Evolutionary conservation across 1,140 invertebrate genomes (phyloP).

Genomic region (Matsumurasca onukii): DNA sequence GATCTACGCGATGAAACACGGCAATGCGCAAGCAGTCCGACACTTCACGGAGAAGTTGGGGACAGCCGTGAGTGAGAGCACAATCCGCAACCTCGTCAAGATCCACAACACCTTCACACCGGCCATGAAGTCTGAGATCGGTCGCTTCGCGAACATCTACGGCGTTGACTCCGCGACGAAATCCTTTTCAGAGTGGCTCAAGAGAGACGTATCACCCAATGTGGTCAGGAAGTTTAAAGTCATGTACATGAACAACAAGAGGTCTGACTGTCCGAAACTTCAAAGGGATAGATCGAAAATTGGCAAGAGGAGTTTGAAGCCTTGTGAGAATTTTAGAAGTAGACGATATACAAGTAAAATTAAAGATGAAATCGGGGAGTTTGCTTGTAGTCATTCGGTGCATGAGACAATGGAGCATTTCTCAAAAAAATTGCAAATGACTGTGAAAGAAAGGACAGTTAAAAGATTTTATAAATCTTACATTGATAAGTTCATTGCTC

Average conservation of each 20-base stretch:
- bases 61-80: conserved; percentile 46
- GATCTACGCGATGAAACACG: conserved; percentile 44
- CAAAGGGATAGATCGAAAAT: conserved; percentile 17
- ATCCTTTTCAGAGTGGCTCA: conserved; percentile 44
- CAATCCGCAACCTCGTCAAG: conserved; percentile 48
- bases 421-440: conserved; percentile 44
- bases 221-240: conserved; percentile 47
- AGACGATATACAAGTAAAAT: conserved; percentile 41
- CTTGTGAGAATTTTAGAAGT: conserved; percentile 26
- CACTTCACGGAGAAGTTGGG: conserved; percentile 46
- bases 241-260: conserved; percentile 40
- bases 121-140: conserved; percentile 47
- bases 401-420: conserved; percentile 44
- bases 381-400: conserved; percentile 43
- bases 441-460: conserved; percentile 45
- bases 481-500: conserved; percentile 26
- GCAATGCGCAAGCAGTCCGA: conserved; percentile 42
- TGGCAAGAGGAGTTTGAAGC: neutral
- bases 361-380: conserved; percentile 46
- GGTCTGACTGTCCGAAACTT: conserved; percentile 34
- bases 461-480: conserved; percentile 46
- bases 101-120: conserved; percentile 43
- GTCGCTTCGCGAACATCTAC: conserved; percentile 43
- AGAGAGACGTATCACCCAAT: conserved; percentile 42
- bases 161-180: conserved; percentile 44